Evolutionary conservation across 2,113 vertebrate genomes (phyloP).

Genomic region (Ursus arctos): DNA sequence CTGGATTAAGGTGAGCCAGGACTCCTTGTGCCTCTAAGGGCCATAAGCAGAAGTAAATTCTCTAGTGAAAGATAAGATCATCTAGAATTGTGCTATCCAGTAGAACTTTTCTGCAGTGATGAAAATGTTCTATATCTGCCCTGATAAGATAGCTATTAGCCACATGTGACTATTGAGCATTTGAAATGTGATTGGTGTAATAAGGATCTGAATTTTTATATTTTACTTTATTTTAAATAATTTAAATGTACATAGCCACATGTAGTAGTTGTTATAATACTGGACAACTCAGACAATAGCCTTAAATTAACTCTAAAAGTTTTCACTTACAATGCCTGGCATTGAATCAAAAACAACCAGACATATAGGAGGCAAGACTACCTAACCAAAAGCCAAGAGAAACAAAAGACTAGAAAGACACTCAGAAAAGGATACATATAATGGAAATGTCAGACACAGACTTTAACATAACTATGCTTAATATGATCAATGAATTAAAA

Average conservation of each 20-base stretch:
- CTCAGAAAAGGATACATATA: background rate
- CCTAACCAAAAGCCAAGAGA: background rate
- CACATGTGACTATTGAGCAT: background rate
- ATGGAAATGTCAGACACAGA: background rate
- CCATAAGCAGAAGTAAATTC: background rate
- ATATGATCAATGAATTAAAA: background rate
- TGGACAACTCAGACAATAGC: background rate
- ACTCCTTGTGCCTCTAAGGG: background rate
- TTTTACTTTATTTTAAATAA: slow-evolving; percentile 39
- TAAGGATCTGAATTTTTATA: background rate
- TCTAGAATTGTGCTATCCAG: background rate
- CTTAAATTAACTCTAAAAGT: background rate
- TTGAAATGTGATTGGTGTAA: background rate
- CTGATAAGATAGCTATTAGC: background rate
- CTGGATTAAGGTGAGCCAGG: background rate
- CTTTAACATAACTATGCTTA: background rate
- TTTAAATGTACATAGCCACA: slow-evolving; percentile 4
- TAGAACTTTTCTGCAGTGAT: background rate
- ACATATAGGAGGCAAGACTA: background rate
- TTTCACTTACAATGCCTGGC: background rate
- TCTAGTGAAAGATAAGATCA: background rate
- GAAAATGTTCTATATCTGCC: background rate
- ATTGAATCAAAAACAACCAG: background rate
- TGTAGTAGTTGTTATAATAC: background rate
- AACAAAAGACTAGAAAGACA: slow-evolving; percentile 46